Evolutionary conservation across 2,888 invertebrate genomes (phyloP).

Genomic region (Tubulanus polymorphus): DNA sequence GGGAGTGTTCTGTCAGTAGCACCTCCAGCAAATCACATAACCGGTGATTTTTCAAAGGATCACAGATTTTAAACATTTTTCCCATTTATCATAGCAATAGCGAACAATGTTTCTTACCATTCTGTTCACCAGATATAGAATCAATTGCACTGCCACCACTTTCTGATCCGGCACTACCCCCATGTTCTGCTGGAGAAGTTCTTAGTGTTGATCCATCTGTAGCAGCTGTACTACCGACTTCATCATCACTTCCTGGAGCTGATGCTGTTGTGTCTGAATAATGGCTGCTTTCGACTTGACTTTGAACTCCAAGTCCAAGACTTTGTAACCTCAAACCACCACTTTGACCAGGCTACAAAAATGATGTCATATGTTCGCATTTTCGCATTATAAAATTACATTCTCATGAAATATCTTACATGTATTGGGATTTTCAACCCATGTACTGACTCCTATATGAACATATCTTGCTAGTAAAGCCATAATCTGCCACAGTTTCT

Average conservation of each 20-base stretch:
- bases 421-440: too few relatives aligned
- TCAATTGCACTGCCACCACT: slow-evolving; percentile 89
- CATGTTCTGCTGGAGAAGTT: slow-evolving; percentile 75
- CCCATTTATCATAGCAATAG: too few relatives aligned
- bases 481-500: too few relatives aligned
- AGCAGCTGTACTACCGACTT: slow-evolving; percentile 84
- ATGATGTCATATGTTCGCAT: too few relatives aligned
- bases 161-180: slow-evolving; percentile 58
- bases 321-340: slow-evolving; percentile 5
- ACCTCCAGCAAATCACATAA: too few relatives aligned
- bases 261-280: slow-evolving; percentile 80
- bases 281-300: slow-evolving; percentile 59
- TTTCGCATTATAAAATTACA: too few relatives aligned
- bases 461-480: too few relatives aligned
- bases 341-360: slow-evolving; percentile 5
- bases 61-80: too few relatives aligned
- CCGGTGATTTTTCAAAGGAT: too few relatives aligned
- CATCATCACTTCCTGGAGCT: slow-evolving; percentile 87
- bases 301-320: not conserved
- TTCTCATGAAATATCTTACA: too few relatives aligned
- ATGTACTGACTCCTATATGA: too few relatives aligned
- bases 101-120: slow-evolving; percentile 40
- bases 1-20: too few relatives aligned
- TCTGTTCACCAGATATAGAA: slow-evolving; percentile 75
- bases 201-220: slow-evolving; percentile 90